Percentiles rank a stretch among this genome's conserved stretches.
Evolutionary conservation across 2,797 vertebrate genomes (phyloP).

Genomic region (Cichlasoma orientale): DNA sequence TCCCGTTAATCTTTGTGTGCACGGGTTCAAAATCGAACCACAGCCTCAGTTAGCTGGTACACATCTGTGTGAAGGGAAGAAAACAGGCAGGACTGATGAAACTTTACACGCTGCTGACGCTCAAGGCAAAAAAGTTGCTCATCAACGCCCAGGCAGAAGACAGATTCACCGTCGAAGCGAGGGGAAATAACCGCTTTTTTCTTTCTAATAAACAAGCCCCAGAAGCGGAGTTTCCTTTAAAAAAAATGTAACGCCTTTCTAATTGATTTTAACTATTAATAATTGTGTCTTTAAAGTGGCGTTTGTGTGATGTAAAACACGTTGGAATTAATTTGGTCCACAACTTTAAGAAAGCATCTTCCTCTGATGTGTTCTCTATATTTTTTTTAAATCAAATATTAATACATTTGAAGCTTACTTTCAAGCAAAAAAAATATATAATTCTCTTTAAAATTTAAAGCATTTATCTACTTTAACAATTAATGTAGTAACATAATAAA

Average conservation of each 20-base stretch:
- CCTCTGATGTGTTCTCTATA: neutral
- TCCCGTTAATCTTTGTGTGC: constrained; percentile 18
- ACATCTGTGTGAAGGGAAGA: constrained; percentile 21
- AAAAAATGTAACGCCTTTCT: neutral
- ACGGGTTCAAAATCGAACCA: constrained; percentile 29
- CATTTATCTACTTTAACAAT: neutral
- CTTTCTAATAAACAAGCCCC: constrained; percentile 20
- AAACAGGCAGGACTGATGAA: constrained; percentile 50
- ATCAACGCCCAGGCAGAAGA: constrained; percentile 51
- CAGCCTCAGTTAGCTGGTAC: constrained; percentile 22
- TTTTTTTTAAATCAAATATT: neutral
- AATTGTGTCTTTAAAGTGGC: neutral
- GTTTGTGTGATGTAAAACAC: neutral
- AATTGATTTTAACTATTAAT: neutral
- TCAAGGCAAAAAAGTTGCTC: constrained; percentile 45
- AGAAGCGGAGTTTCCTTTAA: neutral
- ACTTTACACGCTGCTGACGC: constrained; percentile 39
- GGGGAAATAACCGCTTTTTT: constrained; percentile 21
- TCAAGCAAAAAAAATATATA: neutral
- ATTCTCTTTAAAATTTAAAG: neutral
- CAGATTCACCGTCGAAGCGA: constrained; percentile 1
- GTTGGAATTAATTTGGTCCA: neutral
- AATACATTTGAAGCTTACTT: neutral
- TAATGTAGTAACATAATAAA: neutral
- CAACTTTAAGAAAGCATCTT: neutral